Percentiles rank a stretch among this genome's conserved stretches.
These are phyloP conservation scores for Cephus rjabovi DNA, from an alignment of 2,888 invertebrate species.

Conservation along the genomic window DNA sequence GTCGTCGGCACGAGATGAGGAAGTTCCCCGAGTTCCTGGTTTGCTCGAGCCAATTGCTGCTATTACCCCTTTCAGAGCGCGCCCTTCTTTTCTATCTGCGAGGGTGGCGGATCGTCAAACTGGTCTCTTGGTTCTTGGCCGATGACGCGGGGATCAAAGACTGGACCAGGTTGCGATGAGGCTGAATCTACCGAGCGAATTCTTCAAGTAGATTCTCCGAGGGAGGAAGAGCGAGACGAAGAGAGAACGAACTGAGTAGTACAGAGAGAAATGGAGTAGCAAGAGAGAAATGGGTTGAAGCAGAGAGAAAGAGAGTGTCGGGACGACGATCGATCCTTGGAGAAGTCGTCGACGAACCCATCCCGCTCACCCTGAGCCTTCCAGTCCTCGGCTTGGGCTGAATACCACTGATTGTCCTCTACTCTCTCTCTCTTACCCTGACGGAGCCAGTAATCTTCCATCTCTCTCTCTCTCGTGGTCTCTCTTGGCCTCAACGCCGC, in stretches of 20 bases:
- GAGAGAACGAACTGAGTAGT: neutral
- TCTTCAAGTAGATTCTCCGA: neutral
- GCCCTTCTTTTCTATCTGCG: neutral
- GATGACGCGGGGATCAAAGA: conserved; percentile 1
- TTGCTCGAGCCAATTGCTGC: neutral
- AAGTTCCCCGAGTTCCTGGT: neutral
- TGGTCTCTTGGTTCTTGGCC: neutral
- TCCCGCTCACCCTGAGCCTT: conserved; percentile 20
- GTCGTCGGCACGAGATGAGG: neutral
- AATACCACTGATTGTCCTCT: conserved; percentile 64
- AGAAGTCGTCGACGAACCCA: conserved; percentile 27
- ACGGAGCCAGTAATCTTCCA: too few relatives aligned
- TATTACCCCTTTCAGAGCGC: neutral
- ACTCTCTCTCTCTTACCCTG: conserved; percentile 17
- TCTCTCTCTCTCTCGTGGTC: conserved; percentile 7
- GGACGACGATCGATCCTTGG: conserved; percentile 36
- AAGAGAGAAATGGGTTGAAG: neutral
- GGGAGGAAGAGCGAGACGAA: neutral
- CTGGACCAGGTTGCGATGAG: neutral
- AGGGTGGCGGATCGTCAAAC: neutral
- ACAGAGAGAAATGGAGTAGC: neutral
- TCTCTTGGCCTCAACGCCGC: conserved; percentile 36
- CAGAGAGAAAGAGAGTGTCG: conserved; percentile 33
- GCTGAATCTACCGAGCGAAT: neutral
- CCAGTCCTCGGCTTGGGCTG: conserved; percentile 48